Evolutionary conservation across 2,888 invertebrate species (phyloP).

Genomic region (Galeopsomyia nigrocyanea): DNA sequence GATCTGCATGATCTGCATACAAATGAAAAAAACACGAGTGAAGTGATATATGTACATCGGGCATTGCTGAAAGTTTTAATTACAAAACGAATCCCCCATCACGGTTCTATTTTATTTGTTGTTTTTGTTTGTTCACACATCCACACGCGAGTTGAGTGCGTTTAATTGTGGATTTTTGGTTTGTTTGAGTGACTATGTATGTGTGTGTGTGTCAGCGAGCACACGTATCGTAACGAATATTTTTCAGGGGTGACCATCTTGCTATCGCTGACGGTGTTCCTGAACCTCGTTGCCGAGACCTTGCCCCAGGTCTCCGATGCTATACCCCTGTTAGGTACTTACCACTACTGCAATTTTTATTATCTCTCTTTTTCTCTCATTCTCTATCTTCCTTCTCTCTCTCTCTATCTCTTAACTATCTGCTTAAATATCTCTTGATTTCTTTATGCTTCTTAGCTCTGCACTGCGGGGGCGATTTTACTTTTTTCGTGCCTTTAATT

Average conservation of each 20-base stretch:
- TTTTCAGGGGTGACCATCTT: conserved; percentile 99
- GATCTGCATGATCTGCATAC: too few species aligned
- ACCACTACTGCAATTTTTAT: conserved; percentile 62
- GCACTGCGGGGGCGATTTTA: not conserved
- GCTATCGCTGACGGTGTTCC: conserved; percentile 99
- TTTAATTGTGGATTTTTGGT: not conserved
- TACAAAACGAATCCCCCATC: conserved; percentile 4
- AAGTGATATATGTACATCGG: too few species aligned
- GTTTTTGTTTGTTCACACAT: too few species aligned
- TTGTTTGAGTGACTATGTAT: not conserved
- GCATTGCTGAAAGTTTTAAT: too few species aligned
- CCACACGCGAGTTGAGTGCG: too few species aligned
- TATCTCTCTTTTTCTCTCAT: conserved; percentile 36
- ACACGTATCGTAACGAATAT: conserved; percentile 61
- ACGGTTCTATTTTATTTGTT: too few species aligned
- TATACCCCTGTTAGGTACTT: conserved; percentile 97
- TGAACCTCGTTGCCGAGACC: conserved; percentile 99
- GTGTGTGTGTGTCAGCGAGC: conserved; percentile 57
- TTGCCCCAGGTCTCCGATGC: conserved; percentile 99
- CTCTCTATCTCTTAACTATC: conserved; percentile 16
- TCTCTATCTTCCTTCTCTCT: conserved; percentile 39
- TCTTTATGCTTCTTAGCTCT: conserved; percentile 1
- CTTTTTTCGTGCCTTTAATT: too few species aligned
- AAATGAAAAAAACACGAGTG: too few species aligned
- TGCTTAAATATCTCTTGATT: not conserved